A percentile compares a stretch with the other conserved stretches of the same genome.
phyloP scores from a whole-genome alignment of 2,797 vertebrate genomes.

The Orestias chungarensis region DNA sequence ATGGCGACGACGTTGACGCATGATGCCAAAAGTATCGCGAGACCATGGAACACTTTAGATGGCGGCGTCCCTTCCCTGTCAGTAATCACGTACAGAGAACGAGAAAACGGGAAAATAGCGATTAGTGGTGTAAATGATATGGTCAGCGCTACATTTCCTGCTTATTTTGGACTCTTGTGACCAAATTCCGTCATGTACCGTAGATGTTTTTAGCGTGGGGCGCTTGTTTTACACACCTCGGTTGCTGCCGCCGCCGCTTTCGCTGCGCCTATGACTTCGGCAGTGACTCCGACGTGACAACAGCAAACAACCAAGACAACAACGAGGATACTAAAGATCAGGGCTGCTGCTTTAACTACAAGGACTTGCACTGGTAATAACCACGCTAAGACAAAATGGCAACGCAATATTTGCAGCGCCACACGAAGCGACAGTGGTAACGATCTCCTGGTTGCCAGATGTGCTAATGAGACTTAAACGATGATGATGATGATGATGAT shows the following conservation, averaged over 20 bases:
- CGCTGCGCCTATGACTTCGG: not conserved
- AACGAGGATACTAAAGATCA: not conserved
- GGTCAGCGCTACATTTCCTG: not conserved
- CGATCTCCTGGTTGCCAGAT: not conserved
- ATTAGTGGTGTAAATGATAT: not conserved
- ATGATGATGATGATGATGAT: no score
- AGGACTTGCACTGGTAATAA: not conserved
- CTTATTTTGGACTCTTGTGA: not conserved
- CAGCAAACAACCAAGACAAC: constrained; percentile 4
- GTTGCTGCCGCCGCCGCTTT: no score
- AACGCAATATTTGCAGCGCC: not conserved
- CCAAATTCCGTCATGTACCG: not conserved
- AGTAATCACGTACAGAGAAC: not conserved
- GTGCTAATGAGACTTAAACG: not conserved
- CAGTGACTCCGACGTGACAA: not conserved
- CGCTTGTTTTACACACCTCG: not conserved
- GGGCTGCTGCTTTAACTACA: not conserved
- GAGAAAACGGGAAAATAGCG: not conserved
- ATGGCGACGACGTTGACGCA: not conserved
- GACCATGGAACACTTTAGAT: not conserved
- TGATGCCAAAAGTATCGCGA: not conserved
- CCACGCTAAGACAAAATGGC: not conserved
- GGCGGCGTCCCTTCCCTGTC: not conserved
- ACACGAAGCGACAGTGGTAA: not conserved
- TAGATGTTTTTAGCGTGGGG: not conserved